Percentiles rank a stretch among this genome's conserved stretches.
Evolutionary conservation across 2,113 vertebrate genomes (phyloP).

Genomic region (Sialia sialis): DNA sequence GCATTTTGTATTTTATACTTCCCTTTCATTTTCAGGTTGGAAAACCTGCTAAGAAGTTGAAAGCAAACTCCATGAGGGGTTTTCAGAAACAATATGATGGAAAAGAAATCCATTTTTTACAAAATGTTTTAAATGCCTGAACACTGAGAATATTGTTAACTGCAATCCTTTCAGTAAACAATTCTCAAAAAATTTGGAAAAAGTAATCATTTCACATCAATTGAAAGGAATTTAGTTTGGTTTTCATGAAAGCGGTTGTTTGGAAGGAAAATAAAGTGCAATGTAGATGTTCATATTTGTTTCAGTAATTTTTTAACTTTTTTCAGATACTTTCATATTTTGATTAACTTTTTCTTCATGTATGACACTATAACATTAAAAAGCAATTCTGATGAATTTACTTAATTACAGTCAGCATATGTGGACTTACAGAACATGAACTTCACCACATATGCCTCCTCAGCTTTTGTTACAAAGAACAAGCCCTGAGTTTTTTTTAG

Average conservation of each 20-base stretch:
- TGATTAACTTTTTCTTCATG: not conserved
- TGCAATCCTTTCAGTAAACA: not conserved
- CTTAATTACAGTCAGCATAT: not conserved
- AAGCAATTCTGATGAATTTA: not conserved
- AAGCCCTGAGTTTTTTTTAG: not conserved
- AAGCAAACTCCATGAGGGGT: not conserved
- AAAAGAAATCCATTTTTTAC: not conserved
- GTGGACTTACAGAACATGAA: not conserved
- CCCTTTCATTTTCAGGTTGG: not conserved
- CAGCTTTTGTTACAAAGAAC: not conserved
- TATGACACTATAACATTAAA: not conserved
- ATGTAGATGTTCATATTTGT: not conserved
- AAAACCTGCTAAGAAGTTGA: not conserved
- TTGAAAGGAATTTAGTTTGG: not conserved
- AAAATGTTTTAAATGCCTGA: not conserved
- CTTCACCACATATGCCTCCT: not conserved
- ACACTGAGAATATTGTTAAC: not conserved
- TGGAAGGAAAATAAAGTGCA: rapidly evolving
- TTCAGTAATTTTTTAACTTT: not conserved
- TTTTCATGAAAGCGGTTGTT: not conserved
- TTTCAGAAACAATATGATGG: not conserved
- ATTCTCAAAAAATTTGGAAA: not conserved
- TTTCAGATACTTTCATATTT: not conserved
- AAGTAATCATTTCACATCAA: not conserved
- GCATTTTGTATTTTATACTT: not conserved